Conservation (phyloP, 2,888 invertebrate species). For the Norana najaformis region DNA sequence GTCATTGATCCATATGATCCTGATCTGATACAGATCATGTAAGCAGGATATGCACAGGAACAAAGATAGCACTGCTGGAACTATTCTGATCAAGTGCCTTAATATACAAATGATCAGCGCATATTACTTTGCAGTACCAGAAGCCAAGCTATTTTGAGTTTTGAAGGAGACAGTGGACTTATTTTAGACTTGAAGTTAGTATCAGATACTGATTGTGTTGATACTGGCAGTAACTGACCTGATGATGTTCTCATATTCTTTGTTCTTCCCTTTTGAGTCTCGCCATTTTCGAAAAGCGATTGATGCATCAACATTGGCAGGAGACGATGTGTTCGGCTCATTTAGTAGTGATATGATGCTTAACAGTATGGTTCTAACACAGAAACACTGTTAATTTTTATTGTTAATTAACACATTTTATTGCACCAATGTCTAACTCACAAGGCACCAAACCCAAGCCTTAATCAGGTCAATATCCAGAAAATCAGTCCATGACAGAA, state of each 20-base stretch:
- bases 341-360: slow-evolving; percentile 97
- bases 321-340: slow-evolving; percentile 98
- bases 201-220: background rate
- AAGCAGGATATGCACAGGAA: too few species aligned
- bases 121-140: background rate
- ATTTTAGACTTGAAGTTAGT: background rate
- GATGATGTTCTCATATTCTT: slow-evolving; percentile 98
- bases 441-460: too few species aligned
- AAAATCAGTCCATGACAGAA: too few species aligned
- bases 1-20: too few species aligned
- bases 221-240: slow-evolving; percentile 68
- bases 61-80: background rate
- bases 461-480: too few species aligned
- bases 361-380: slow-evolving; percentile 82
- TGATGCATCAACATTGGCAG: slow-evolving; percentile 98
- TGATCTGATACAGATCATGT: too few species aligned
- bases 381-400: too few species aligned
- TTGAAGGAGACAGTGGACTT: background rate
- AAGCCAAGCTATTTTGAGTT: slow-evolving; percentile 1
- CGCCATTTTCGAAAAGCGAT: slow-evolving; percentile 94
- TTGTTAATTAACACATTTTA: too few species aligned
- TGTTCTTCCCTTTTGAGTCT: slow-evolving; percentile 93
- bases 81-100: too few species aligned
- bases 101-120: too few species aligned
- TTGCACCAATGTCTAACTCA: too few species aligned